Evolutionary conservation across 2,888 invertebrate genomes (phyloP).

Genomic region (Amorpha juglandis): DNA sequence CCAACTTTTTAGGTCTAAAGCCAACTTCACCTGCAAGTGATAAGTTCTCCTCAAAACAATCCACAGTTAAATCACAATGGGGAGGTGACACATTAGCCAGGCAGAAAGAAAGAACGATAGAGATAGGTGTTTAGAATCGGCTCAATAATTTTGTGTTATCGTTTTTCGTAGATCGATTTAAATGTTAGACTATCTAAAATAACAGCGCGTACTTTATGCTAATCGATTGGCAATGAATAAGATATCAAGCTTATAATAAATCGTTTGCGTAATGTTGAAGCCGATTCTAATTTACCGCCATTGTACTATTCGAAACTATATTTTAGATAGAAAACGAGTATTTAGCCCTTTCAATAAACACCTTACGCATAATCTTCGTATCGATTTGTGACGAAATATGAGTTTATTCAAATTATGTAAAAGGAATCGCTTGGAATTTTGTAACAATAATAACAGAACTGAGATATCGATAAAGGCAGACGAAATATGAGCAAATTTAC

Average conservation of each 20-base stretch:
- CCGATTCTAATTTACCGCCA: background rate
- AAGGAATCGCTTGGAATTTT: slow-evolving; percentile 17
- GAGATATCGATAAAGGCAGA: slow-evolving; percentile 31
- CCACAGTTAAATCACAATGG: too few relatives aligned
- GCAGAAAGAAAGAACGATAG: too few relatives aligned
- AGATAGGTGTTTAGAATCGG: too few relatives aligned
- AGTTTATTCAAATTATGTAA: background rate
- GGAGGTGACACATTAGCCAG: too few relatives aligned
- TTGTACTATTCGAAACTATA: background rate
- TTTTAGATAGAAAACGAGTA: background rate
- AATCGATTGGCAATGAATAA: background rate
- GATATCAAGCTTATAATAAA: background rate
- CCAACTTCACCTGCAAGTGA: too few relatives aligned
- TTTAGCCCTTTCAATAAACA: slow-evolving; percentile 3
- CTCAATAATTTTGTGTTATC: too few relatives aligned
- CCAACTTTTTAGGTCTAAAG: too few relatives aligned
- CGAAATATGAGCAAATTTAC: slow-evolving; percentile 35
- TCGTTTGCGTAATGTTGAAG: background rate
- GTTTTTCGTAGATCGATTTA: too few relatives aligned
- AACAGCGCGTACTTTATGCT: background rate
- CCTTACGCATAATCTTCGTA: background rate
- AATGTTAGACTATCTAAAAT: background rate
- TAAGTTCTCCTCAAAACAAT: too few relatives aligned
- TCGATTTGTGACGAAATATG: slow-evolving; percentile 2
- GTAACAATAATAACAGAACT: slow-evolving; percentile 20